Conservation (phyloP, 2,797 vertebrate species). For the Mastacembelus armatus region DNA sequence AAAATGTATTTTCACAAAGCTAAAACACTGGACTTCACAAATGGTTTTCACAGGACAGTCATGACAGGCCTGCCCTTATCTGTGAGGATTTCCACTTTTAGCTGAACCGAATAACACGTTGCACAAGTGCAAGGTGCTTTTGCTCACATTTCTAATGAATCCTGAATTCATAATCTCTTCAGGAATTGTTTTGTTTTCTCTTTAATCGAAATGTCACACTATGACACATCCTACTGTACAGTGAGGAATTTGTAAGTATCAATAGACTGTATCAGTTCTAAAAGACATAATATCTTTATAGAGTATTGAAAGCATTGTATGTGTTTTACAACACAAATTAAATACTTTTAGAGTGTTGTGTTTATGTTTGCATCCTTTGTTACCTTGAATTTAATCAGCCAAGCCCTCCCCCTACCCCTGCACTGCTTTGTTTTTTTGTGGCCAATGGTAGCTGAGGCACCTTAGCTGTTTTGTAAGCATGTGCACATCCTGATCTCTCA, state of each 20-base stretch:
- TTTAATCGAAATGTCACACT: slow-evolving; percentile 32
- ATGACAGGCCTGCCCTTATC: neutral
- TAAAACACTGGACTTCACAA: no score
- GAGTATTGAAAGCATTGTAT: slow-evolving; percentile 52
- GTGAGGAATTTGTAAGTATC: slow-evolving; percentile 39
- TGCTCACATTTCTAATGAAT: neutral
- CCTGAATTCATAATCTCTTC: neutral
- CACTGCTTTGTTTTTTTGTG: slow-evolving; percentile 89
- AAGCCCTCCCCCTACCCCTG: slow-evolving; percentile 44
- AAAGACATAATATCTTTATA: slow-evolving; percentile 76
- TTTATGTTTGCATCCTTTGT: slow-evolving; percentile 85
- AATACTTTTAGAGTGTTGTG: slow-evolving; percentile 86
- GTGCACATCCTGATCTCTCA: slow-evolving; percentile 99
- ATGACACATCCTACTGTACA: no score
- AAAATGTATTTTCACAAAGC: neutral
- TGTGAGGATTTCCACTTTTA: neutral
- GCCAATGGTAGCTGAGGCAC: slow-evolving; percentile 82
- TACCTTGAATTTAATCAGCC: slow-evolving; percentile 72
- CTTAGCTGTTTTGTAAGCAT: slow-evolving; percentile 95
- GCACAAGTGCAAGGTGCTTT: neutral
- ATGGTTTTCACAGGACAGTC: neutral
- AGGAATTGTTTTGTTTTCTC: slow-evolving; percentile 19
- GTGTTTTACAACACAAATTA: slow-evolving; percentile 85
- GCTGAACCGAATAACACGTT: neutral
- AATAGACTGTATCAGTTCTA: slow-evolving; percentile 74